A percentile compares a stretch with the other conserved stretches of the same genome.
Evolutionary conservation across 2,113 vertebrate genomes (phyloP).

Genomic region (Pachycephala philippinensis): DNA sequence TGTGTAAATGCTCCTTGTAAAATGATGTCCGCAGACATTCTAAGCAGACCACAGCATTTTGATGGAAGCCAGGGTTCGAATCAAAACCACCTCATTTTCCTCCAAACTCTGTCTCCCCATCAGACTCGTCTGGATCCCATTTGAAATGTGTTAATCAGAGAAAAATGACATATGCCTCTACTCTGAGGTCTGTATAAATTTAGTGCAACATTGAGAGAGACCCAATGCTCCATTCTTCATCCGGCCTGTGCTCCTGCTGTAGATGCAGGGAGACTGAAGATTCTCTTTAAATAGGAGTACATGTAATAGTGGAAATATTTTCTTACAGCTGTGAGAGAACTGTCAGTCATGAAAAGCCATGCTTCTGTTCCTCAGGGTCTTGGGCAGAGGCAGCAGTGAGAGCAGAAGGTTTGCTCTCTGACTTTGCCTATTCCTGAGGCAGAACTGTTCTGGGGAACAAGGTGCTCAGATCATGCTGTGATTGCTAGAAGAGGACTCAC

Average conservation of each 20-base stretch:
- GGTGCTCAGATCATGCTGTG: not conserved
- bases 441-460: not conserved
- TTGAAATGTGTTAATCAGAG: not conserved
- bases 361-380: not conserved
- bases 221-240: not conserved
- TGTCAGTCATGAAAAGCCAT: not conserved
- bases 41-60: not conserved
- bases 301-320: not conserved
- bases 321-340: not conserved
- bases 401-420: not conserved
- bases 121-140: conserved; percentile 12
- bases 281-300: not conserved
- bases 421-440: not conserved
- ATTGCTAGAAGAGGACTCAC: not conserved
- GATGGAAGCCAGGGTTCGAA: not conserved
- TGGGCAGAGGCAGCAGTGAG: not conserved
- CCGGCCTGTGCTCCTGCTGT: not conserved
- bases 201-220: not conserved
- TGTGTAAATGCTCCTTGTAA: not conserved
- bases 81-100: conserved; percentile 6
- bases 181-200: not conserved
- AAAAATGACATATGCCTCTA: not conserved
- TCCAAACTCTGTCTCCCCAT: not conserved
- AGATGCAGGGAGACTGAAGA: not conserved
- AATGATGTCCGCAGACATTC: not conserved